Evolutionary conservation across 2,888 invertebrate species (phyloP), one percentile per base, ranked within the genome.

Genomic region (Apotomis betuletana): DNA sequence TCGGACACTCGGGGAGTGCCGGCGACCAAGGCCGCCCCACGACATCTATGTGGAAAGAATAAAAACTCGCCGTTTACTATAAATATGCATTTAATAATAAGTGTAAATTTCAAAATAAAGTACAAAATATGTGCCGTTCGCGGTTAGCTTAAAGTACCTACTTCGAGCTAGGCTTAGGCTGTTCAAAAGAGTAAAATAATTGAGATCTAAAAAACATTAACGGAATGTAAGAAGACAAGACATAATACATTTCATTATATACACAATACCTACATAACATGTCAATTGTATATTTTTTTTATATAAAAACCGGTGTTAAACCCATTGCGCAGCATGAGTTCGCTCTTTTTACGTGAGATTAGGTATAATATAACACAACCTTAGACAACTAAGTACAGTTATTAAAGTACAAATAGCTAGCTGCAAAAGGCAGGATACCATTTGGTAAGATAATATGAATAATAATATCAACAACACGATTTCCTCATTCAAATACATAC

Each of bases 161-260:
- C 46, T 65, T 60, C 61, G 65, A 65, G 70, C 65, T 51, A 49
- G 36, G 65, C 55, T 54, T 54, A 13, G 13, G 12, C 12, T 12
- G 44, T 38, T 52, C 12, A 36, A 62, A 46, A 46, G 27, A 55
- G 55, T 55, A 55, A 65, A 46, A 55, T 27, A 46, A 55, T 57
- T 65, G 60, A 65, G 65, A 65, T 70, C 60, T 65, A 61, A 38
- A 57, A 46, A 9, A n/a, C 54, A 55, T 70, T 38, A 55, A 67
- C 38, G 70, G 70, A 67, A 67, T 70, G 65, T 62, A 69, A 13
- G 41, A 46, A 70, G 12, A 59, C n/a, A 55, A 36, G 44, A 55
- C 12, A 15, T 12, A 55, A 65, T 55, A 13, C 4, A 0, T 41
- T 41, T 41, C 63, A 64, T 51, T 49, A 70, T 60, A 70, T 65